Base-by-base conservation (phyloP, 2,113 vertebrate genomes). In the Microcebus tavaratra region DNA sequence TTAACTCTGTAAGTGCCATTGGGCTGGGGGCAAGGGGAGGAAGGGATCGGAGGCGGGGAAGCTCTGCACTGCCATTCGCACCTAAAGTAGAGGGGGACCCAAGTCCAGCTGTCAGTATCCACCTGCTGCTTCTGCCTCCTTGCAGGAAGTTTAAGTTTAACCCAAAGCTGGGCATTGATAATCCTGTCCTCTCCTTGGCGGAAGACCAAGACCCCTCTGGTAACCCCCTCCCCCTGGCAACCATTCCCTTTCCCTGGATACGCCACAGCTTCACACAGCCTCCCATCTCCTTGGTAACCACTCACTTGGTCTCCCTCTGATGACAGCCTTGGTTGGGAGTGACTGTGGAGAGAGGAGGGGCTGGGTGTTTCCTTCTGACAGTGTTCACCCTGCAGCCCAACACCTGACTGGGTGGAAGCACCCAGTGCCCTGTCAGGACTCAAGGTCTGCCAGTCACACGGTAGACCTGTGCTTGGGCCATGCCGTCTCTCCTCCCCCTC, bases 161-260 rank as follows among this genome's bases (percentile, higher is more conserved):
- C 98, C 99, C 99, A 10, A 99, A 99, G 98, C 98, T 99, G 95
- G 99, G 99, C 87, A 99, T 99, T 12, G 99, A 99, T 98, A 99
- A 99, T 98, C 99, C 99, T 80, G 99, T 98, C 91, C 99, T 99
- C 98, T 99, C 99, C 1, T 98, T 99, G 98, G 97, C 99, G 31
- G 99, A 99, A 73, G 99, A 99, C 81, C 79, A n/a, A 0, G 20
- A 87, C 80, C 67, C n/a, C 42, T 92, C 53, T 73, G 99, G 99
- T 99, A 99, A 98, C 14, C 65, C 50, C 45, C 78, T 80, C 48
- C 78, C 72, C 67, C 73, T 27, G 83, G 21, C 55, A 90, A 88
- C 50, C n/a, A 34, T 63, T 82, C 55, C 27, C 45, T 76, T 79
- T 78, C 83, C 89, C 93, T 34, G 55, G 76, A 87, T 89, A 31